These are phyloP conservation scores for Ammospiza nelsoni DNA, from an alignment of 2,113 vertebrate genomes.

Conservation along the genomic window DNA sequence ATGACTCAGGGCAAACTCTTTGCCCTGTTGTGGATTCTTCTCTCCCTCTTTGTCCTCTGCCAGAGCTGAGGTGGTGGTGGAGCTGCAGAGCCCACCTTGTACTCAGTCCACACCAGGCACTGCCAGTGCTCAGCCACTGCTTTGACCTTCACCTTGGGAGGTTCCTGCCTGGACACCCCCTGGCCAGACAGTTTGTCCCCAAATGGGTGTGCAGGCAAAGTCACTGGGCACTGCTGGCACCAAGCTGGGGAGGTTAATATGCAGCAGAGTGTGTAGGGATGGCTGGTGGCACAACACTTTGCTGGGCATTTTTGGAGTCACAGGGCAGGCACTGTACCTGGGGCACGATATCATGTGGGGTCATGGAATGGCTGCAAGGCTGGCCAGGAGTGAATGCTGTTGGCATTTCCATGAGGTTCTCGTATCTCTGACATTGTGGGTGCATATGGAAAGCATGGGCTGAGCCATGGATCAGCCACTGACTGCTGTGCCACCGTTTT, in stretches of 20 bases:
- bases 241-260: neutral
- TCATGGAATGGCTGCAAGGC: neutral
- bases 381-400: neutral
- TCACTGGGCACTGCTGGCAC: neutral
- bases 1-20: neutral
- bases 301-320: neutral
- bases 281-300: neutral
- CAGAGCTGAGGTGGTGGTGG: constrained; percentile 89
- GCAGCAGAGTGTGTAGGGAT: neutral
- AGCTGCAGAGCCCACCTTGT: constrained; percentile 88
- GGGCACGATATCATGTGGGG: accelerated
- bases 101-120: constrained; percentile 85
- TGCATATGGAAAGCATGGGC: accelerated
- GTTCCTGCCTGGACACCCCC: neutral
- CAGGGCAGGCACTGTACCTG: neutral
- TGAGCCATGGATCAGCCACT: neutral
- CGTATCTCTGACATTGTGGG: neutral
- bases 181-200: neutral
- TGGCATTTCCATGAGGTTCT: accelerated
- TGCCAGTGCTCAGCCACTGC: constrained; percentile 85
- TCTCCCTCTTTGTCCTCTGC: neutral
- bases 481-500: neutral
- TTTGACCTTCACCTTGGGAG: constrained; percentile 84
- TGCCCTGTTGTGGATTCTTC: neutral
- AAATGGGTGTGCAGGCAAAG: neutral